These are phyloP conservation scores for Oxyruncus cristatus DNA, from an alignment of 2,113 vertebrate species.

Conservation along the genomic window DNA sequence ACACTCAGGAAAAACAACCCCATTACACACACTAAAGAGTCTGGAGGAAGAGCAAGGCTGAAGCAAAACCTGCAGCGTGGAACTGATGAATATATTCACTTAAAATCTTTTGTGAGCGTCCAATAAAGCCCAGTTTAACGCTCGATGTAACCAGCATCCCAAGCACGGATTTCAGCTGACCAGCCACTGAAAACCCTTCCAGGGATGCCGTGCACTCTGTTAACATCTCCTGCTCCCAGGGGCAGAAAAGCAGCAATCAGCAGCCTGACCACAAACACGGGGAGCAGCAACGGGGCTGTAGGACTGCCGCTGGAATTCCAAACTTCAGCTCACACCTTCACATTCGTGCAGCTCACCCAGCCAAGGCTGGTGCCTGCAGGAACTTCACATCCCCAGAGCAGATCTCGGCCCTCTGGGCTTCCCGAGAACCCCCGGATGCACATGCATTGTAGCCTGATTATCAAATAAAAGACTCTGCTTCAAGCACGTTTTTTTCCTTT, in stretches of 20 bases:
- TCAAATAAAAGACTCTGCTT: neutral
- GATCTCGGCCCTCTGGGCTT: neutral
- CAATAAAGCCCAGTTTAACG: neutral
- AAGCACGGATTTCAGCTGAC: fast-evolving
- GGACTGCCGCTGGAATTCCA: neutral
- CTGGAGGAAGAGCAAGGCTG: neutral
- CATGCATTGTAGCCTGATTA: neutral
- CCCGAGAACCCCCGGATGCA: neutral
- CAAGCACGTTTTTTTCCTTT: neutral
- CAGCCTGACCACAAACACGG: neutral
- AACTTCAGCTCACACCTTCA: neutral
- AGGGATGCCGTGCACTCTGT: neutral
- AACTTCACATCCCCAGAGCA: neutral
- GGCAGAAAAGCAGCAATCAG: neutral
- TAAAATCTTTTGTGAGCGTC: neutral
- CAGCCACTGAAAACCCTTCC: no score
- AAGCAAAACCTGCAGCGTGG: neutral
- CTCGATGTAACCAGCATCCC: neutral
- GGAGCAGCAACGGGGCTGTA: neutral
- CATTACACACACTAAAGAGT: neutral
- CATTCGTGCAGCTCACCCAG: neutral
- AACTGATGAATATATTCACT: neutral
- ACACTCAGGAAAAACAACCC: neutral
- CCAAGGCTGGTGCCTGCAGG: neutral
- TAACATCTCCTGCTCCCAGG: neutral